phyloP scores from a whole-genome alignment of 2,113 vertebrate genomes.

The Anser cygnoides region DNA sequence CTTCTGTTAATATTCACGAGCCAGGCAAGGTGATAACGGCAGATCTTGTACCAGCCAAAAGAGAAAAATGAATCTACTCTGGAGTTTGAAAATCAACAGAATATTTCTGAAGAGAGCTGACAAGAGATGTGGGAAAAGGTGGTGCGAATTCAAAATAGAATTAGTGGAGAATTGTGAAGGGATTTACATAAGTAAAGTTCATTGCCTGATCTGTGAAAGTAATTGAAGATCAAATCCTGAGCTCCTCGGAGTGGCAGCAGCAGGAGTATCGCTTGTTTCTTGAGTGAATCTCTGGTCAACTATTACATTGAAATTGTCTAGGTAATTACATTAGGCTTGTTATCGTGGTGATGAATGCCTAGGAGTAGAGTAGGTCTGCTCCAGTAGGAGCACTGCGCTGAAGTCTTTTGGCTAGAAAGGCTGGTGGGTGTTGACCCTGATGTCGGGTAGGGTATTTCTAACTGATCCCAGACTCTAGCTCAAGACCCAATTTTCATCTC shows the following conservation, averaged over 20 bases:
- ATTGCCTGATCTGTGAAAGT: constrained; percentile 11
- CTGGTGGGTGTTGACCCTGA: not conserved
- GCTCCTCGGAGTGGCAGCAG: not conserved
- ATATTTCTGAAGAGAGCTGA: not conserved
- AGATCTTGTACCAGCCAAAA: not conserved
- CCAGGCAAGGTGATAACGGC: not conserved
- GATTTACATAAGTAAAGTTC: constrained; percentile 45
- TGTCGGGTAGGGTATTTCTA: not conserved
- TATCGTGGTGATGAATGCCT: not conserved
- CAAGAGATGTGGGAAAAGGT: not conserved
- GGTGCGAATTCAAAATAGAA: constrained; percentile 25
- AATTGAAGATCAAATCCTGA: constrained; percentile 36
- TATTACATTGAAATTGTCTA: not conserved
- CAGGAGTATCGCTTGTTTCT: constrained; percentile 37
- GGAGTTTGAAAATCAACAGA: not conserved
- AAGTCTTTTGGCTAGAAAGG: not conserved
- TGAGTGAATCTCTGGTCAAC: not conserved
- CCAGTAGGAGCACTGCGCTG: not conserved
- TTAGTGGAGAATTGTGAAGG: constrained; percentile 7
- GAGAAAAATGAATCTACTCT: not conserved
- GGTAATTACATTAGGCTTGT: not conserved
- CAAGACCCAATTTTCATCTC: not conserved
- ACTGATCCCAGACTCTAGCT: not conserved
- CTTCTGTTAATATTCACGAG: not conserved
- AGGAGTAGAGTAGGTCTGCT: not conserved